These are phyloP conservation scores for Tonatia bakeri DNA, from an alignment of 2,113 vertebrate species.

Conservation along the genomic window DNA sequence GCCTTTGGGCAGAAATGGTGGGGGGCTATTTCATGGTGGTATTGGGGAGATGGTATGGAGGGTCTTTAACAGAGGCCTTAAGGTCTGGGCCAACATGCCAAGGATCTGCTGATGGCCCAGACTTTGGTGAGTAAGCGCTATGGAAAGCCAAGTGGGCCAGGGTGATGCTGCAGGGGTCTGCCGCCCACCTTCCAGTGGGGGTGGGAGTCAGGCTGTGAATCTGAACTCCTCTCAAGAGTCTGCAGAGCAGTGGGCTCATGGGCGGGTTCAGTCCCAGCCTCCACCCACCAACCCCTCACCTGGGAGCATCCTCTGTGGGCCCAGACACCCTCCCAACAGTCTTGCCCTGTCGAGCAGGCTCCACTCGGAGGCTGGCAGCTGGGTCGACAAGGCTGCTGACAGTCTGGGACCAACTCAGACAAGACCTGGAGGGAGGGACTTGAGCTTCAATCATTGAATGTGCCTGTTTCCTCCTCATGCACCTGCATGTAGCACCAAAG, in stretches of 20 bases:
- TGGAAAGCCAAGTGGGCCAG: not conserved
- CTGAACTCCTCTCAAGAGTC: not conserved
- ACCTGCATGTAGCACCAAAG: not conserved
- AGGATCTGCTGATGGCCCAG: not conserved
- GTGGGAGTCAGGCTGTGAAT: not conserved
- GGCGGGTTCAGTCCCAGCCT: not conserved
- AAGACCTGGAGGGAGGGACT: not conserved
- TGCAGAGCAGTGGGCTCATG: accelerated
- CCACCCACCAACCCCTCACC: accelerated
- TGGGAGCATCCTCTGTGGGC: not conserved
- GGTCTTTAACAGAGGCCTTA: not conserved
- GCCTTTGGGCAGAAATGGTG: not conserved
- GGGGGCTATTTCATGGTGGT: not conserved
- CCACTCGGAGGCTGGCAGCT: not conserved
- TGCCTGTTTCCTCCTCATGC: not conserved
- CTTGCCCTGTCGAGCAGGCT: not conserved
- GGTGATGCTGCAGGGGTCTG: not conserved
- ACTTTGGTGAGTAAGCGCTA: not conserved
- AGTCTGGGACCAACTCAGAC: not conserved
- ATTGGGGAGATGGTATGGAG: not conserved
- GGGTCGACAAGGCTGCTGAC: not conserved
- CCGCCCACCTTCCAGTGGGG: not conserved
- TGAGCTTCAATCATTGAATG: not conserved
- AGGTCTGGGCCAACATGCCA: not conserved
- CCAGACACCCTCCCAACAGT: not conserved